Conservation (phyloP, 2,797 vertebrate species). For the Hephaestus fuliginosus region DNA sequence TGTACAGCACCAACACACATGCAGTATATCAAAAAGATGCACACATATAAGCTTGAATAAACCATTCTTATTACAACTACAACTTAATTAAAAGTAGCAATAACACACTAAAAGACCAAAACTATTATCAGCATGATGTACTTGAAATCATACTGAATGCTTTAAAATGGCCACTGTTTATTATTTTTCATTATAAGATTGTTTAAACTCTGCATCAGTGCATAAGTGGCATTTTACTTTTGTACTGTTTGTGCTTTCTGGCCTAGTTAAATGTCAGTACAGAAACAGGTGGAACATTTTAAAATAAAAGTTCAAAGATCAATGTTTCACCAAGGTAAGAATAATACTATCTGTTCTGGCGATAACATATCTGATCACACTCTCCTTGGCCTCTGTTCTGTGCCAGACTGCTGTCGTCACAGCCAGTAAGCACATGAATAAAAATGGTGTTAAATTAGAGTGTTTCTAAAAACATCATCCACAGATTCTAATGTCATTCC, state of each 20-base stretch:
- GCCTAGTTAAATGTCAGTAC: neutral
- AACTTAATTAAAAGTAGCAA: neutral
- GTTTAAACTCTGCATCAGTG: neutral
- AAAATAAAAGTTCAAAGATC: conserved; percentile 52
- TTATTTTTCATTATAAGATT: neutral
- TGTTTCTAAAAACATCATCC: neutral
- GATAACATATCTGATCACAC: conserved; percentile 74
- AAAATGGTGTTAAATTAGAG: neutral
- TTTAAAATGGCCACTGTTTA: too few relatives aligned
- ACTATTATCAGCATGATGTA: too few relatives aligned
- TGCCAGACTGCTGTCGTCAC: conserved; percentile 33
- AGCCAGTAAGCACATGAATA: neutral
- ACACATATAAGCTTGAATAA: neutral
- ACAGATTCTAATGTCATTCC: too few relatives aligned
- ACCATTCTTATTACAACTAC: neutral
- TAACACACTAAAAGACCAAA: neutral
- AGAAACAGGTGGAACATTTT: conserved; percentile 34
- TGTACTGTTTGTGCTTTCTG: conserved; percentile 1
- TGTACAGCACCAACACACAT: conserved; percentile 17
- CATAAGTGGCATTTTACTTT: neutral
- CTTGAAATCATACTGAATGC: too few relatives aligned
- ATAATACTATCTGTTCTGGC: conserved; percentile 64
- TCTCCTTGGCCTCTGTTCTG: conserved; percentile 60
- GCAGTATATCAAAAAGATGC: neutral
- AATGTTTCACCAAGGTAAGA: conserved; percentile 69